phyloP scores from a whole-genome alignment of 1,140 invertebrate genomes.

The Galendromus occidentalis region DNA sequence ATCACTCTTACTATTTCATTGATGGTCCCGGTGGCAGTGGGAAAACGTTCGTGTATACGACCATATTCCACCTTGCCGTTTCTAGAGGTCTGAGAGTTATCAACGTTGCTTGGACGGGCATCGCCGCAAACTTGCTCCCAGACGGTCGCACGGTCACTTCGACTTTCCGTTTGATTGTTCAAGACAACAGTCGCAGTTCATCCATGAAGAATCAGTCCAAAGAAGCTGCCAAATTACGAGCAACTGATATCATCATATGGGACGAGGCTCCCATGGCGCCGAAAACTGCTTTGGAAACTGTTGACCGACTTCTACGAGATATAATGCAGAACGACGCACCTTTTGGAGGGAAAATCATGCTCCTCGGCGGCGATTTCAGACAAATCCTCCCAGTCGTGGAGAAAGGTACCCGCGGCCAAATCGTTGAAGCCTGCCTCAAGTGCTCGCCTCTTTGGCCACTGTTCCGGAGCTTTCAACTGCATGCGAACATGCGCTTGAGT shows the following conservation, averaged over 20 bases:
- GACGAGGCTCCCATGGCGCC: not conserved
- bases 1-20: slow-evolving; percentile 10
- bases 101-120: not conserved
- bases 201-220: not conserved
- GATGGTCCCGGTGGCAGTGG: slow-evolving; percentile 17
- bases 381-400: no score
- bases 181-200: not conserved
- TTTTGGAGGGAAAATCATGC: no score
- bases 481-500: no score
- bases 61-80: not conserved
- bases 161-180: not conserved
- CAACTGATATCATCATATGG: slow-evolving; percentile 11
- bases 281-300: no score
- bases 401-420: no score
- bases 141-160: not conserved
- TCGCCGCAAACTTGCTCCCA: not conserved
- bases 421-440: no score
- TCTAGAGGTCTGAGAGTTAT: not conserved
- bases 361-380: no score
- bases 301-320: no score
- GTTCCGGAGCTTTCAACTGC: no score
- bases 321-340: no score
- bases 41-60: slow-evolving; percentile 17
- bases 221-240: not conserved
- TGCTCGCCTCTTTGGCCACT: no score